A percentile compares a stretch with the other conserved stretches of the same genome.
Evolutionary conservation across 1,140 invertebrate genomes (phyloP).

Genomic region (Trypoxylus dichotomus): DNA sequence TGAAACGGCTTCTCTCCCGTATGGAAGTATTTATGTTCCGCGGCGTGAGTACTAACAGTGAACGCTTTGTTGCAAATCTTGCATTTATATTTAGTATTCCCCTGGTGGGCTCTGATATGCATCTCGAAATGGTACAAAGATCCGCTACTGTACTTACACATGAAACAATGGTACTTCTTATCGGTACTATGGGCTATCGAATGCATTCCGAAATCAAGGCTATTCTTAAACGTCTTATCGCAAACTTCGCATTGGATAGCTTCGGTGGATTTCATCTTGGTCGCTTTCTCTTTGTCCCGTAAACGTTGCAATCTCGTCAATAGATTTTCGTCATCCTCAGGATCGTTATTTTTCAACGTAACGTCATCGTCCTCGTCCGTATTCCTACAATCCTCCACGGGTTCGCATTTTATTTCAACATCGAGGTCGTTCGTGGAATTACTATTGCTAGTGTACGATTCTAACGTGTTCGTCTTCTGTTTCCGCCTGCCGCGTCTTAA

Average conservation of each 20-base stretch:
- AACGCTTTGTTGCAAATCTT: conserved; percentile 57
- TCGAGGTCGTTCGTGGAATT: background rate
- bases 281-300: background rate
- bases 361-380: background rate
- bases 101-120: conserved; percentile 52
- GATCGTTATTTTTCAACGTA: background rate
- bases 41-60: conserved; percentile 55
- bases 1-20: conserved; percentile 63
- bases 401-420: background rate
- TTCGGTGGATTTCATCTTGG: conserved; percentile 1
- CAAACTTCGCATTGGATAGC: conserved; percentile 45
- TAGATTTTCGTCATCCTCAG: background rate
- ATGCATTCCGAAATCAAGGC: conserved; percentile 45
- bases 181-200: conserved; percentile 49
- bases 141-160: conserved; percentile 53
- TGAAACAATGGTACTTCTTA: conserved; percentile 51
- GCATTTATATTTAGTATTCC: conserved; percentile 57
- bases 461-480: background rate
- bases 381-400: background rate
- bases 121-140: conserved; percentile 54
- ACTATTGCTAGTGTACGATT: background rate
- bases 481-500: background rate
- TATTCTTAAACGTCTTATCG: conserved; percentile 46
- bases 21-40: conserved; percentile 56
- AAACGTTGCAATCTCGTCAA: background rate